These are phyloP conservation scores for Apogon talboti DNA, from an alignment of 2,797 vertebrate species.

Conservation along the genomic window DNA sequence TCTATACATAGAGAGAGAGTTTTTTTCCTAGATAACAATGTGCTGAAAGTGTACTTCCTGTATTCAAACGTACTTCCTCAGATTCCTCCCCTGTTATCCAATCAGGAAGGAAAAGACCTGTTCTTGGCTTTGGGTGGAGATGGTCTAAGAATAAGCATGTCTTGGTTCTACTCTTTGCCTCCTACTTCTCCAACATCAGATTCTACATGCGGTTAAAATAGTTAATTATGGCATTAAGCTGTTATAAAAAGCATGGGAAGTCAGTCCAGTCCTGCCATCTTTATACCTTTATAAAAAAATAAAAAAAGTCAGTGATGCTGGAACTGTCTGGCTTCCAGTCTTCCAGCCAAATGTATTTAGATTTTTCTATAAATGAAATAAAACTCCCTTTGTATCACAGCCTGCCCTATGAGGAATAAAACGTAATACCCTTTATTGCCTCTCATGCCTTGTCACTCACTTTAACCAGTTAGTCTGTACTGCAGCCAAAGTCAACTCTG, in stretches of 20 bases:
- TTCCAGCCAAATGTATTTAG: constrained; percentile 56
- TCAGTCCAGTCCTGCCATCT: constrained; percentile 37
- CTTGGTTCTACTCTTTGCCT: constrained; percentile 8
- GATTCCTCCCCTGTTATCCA: constrained; percentile 66
- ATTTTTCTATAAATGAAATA: constrained; percentile 58
- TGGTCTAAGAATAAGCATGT: background rate
- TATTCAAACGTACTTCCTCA: constrained; percentile 60
- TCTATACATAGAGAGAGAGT: constrained; percentile 23
- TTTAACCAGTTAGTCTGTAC: constrained; percentile 42
- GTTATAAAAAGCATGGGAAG: background rate
- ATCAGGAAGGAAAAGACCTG: constrained; percentile 66
- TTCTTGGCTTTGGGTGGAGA: constrained; percentile 50
- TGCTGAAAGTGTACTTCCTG: constrained; percentile 68
- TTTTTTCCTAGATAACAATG: constrained; percentile 60
- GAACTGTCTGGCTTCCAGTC: constrained; percentile 36
- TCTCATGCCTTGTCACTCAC: constrained; percentile 67
- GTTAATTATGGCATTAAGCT: background rate
- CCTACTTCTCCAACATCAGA: background rate
- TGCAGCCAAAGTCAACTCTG: constrained; percentile 70
- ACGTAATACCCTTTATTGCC: constrained; percentile 55
- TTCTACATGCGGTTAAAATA: background rate
- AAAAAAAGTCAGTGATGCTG: constrained; percentile 3
- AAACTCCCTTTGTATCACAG: constrained; percentile 63
- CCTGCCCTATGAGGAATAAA: constrained; percentile 40
- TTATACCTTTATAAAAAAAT: constrained; percentile 17